These are phyloP conservation scores for Catalaphyllia jardinei DNA, from an alignment of 64 coral and sea anemone genomes.

Conservation along the genomic window DNA sequence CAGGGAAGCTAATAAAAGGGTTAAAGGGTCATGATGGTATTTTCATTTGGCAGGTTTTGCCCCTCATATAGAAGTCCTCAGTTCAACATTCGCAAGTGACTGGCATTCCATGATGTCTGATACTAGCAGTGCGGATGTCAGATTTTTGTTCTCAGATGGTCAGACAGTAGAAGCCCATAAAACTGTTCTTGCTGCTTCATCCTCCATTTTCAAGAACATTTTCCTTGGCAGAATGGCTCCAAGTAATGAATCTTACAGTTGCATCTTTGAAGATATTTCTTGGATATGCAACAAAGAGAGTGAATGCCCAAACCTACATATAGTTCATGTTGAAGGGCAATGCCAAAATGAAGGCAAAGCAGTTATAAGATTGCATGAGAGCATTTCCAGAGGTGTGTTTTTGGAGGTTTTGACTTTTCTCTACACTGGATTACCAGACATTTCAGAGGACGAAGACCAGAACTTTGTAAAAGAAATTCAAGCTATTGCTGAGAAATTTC, in stretches of 20 bases:
- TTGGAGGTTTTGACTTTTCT: conserved; percentile 63
- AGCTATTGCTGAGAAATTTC: conserved; percentile 60
- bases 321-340: not conserved
- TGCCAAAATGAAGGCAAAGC: conserved; percentile 23
- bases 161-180: conserved; percentile 62
- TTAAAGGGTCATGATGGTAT: too few relatives aligned
- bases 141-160: conserved; percentile 52
- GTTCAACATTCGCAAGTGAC: conserved; percentile 80
- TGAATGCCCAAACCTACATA: conserved; percentile 7
- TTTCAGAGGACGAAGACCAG: conserved; percentile 64
- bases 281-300: conserved; percentile 22
- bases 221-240: conserved; percentile 31
- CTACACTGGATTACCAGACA: conserved; percentile 81
- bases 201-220: conserved; percentile 75
- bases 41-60: conserved; percentile 46
- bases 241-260: conserved; percentile 38
- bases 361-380: conserved; percentile 57
- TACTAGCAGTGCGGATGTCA: conserved; percentile 53
- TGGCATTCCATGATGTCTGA: conserved; percentile 62
- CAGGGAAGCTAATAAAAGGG: too few relatives aligned
- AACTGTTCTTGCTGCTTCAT: conserved; percentile 62
- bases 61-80: conserved; percentile 70
- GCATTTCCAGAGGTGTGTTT: conserved; percentile 60
- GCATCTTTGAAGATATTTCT: conserved; percentile 43
- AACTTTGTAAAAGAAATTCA: conserved; percentile 67